Conservation (phyloP, 2,888 invertebrate genomes). For the Monoplex corrugatus region DNA sequence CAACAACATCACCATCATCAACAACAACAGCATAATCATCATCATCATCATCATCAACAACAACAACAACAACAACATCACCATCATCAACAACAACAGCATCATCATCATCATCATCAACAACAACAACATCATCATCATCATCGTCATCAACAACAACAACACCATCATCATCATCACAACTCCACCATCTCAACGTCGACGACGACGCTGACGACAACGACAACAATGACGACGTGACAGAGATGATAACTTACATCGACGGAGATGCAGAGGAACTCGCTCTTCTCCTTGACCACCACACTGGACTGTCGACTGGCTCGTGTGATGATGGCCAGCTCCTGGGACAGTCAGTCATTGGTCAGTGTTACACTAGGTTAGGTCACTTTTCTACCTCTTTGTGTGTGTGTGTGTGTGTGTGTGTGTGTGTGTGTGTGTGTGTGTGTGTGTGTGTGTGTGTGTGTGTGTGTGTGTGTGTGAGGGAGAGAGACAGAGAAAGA, state of each 20-base stretch:
- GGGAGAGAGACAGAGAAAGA: neutral
- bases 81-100: neutral
- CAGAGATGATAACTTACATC: conserved; percentile 42
- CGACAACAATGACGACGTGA: neutral
- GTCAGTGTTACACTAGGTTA: too few relatives aligned
- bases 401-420: conserved; percentile 3
- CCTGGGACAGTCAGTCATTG: conserved; percentile 61
- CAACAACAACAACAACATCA: neutral
- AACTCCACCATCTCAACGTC: too few relatives aligned
- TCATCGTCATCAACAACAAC: neutral
- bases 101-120: neutral
- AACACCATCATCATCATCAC: neutral
- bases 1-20: neutral
- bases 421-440: neutral
- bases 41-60: neutral
- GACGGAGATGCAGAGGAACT: conserved; percentile 74
- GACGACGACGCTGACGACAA: too few relatives aligned
- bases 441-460: conserved; percentile 8
- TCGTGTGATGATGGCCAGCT: conserved; percentile 75
- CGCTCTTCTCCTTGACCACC: conserved; percentile 72
- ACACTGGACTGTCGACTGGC: conserved; percentile 74
- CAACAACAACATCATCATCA: neutral
- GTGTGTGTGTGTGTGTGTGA: neutral
- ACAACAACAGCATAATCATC: neutral
- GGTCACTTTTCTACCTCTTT: neutral